Evolutionary conservation across 2,888 invertebrate species (phyloP), one percentile per base, ranked within the genome.

Genomic region (Exephanes ischioxanthus): DNA sequence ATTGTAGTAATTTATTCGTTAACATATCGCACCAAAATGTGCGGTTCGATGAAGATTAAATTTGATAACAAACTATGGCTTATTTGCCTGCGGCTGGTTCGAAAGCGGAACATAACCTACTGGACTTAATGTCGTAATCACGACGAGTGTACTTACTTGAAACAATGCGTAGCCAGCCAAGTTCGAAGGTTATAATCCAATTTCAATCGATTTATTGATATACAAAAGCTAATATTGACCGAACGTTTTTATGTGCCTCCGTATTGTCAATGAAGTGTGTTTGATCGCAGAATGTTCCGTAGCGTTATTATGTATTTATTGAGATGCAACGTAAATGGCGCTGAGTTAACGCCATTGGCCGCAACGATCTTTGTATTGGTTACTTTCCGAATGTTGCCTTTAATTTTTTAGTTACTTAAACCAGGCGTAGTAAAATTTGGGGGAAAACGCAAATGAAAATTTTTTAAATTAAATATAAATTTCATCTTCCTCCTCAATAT

Each of bases 251-350:
- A 0, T 61, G 16, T 26, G 45, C 6, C 58, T 73, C 61, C 26
- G 14, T 58, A 45, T 41, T n/a, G 19, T 73, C 26, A 26, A 48
- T 30, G 45, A 45, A 37, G 7, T 73, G 61, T 45, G 48, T 73
- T 61, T 61, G 58, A 58, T 45, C 61, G 73, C 41, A 4, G 26
- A 41, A 48, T 61, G 3, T 61, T 16, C 14, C 26, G 45, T 58
- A 26, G 72, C 30, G 16, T 22, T 70, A 53, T 71, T 61, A 16
- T 61, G 61, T 73, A 45, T 72, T 61, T 45, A 26, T 45, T 26
- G 14, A 9, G 26, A 16, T 22, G 72, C 53, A 22, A 55, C 71
- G 14, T 9, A 41, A 73, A 71, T 58, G 72, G 73, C 73, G 73
- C 61, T 9, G 26, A 26, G 26, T 1, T 1, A 1, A 1, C 26